These are phyloP conservation scores for Indicator maculatus DNA, from an alignment of 2,113 vertebrate species.

Conservation along the genomic window DNA sequence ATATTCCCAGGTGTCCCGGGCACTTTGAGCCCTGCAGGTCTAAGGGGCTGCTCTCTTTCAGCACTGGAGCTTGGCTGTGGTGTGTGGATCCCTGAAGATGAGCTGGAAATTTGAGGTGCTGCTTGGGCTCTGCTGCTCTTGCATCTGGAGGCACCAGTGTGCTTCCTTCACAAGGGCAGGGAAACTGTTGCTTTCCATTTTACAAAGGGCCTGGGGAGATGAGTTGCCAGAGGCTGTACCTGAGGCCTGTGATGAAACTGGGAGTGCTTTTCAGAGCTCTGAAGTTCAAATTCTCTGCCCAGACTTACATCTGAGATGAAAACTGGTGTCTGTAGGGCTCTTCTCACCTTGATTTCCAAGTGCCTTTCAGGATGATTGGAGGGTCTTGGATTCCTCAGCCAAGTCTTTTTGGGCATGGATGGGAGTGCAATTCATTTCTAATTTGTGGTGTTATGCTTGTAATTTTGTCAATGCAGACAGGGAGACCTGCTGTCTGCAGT, in stretches of 20 bases:
- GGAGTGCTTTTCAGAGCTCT: neutral
- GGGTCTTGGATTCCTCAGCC: neutral
- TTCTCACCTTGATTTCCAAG: neutral
- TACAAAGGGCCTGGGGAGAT: constrained; percentile 1
- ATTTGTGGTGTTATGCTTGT: neutral
- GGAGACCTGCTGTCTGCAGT: neutral
- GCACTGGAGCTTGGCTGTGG: neutral
- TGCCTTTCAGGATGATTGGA: neutral
- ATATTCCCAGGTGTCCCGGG: neutral
- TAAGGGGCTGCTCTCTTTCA: fast-evolving
- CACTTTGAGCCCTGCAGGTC: neutral
- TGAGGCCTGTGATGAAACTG: constrained; percentile 22
- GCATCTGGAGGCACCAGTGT: neutral
- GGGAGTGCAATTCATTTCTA: neutral
- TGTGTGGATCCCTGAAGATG: neutral
- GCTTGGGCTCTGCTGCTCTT: neutral
- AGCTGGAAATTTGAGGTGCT: neutral
- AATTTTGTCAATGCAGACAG: neutral
- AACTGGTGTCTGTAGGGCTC: neutral
- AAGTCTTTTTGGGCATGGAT: neutral
- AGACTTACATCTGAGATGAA: neutral
- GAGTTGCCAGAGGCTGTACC: constrained; percentile 43
- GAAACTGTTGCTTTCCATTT: neutral
- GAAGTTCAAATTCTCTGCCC: neutral
- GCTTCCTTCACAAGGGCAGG: neutral